Evolutionary conservation across 2,113 vertebrate genomes (phyloP), one percentile per base, ranked within the genome.

Genomic region (Brachyhypopomus gauderio): DNA sequence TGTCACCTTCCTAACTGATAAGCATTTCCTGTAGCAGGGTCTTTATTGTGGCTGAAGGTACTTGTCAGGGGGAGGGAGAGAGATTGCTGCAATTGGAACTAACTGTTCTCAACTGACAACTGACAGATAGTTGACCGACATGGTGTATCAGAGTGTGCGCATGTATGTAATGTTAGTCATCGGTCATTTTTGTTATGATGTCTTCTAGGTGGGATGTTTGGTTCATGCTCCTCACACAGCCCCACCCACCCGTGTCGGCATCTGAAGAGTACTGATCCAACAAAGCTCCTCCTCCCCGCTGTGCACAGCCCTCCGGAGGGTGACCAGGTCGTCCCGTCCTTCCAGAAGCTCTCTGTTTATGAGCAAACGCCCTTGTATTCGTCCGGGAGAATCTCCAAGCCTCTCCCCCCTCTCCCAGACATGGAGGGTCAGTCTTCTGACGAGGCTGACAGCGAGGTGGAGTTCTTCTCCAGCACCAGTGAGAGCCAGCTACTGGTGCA

Each of bases 391-490:
- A 92, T 93, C 77, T 90, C 92, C 27, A 93, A 96, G 86, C 98
- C 98, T 0, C 93, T 99, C 0, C 97, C 97, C 0, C 97, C 97
- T 0, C 91, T 96, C 66, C 98, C 97, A 0, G 87, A 95, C 84
- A 91, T 93, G 0, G 92, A 89, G 75, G 95, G 93, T 84, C 75
- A 90, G 8, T 84, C 55, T 82, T 89, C 89, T 12, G 93, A 94
- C 75, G 97, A 98, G 48, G 96, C 95, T 0, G 98, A 98, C 80
- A 94, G 88, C 5, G 98, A 99, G 85, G 97, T 98, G 0, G 96
- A 98, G 78, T 97, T 96, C 85, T 92, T 98, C 38, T 97, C 95
- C 19, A 96, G 94, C 82, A 93, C 94, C 1, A 94, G 95, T n/a
- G 98, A 96, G 4, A 95, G 93, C 63, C 87, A 72, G 8, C 88